These are phyloP conservation scores for Tinea semifulvella DNA, from an alignment of 2,888 invertebrate genomes.

Conservation along the genomic window DNA sequence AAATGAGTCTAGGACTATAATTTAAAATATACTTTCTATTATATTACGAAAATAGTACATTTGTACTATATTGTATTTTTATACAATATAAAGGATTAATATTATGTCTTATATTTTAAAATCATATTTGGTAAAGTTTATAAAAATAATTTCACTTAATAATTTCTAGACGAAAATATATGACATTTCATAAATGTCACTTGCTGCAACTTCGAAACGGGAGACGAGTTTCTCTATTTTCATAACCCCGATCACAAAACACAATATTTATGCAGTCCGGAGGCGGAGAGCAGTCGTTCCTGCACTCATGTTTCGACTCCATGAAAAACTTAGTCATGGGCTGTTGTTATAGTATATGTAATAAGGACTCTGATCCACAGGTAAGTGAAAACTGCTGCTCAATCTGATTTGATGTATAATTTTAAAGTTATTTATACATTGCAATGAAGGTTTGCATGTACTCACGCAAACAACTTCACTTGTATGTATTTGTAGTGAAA, in stretches of 20 bases:
- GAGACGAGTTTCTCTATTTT: constrained; percentile 19
- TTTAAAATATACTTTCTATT: too few species aligned
- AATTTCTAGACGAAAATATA: constrained; percentile 9
- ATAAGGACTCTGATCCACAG: constrained; percentile 74
- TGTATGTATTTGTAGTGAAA: neutral
- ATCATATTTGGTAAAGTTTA: too few species aligned
- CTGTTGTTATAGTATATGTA: constrained; percentile 78
- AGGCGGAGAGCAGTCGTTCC: constrained; percentile 43
- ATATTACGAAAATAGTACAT: too few species aligned
- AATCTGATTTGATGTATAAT: neutral
- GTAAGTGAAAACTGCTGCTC: constrained; percentile 39
- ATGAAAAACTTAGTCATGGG: constrained; percentile 67
- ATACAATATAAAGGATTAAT: too few species aligned
- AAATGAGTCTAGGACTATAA: too few species aligned
- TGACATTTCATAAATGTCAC: constrained; percentile 15
- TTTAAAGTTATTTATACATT: neutral
- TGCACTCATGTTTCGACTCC: constrained; percentile 62
- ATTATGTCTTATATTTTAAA: too few species aligned
- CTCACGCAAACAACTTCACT: neutral
- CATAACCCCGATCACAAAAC: constrained; percentile 16
- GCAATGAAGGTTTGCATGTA: neutral
- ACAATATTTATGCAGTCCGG: constrained; percentile 58
- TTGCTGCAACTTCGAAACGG: constrained; percentile 6
- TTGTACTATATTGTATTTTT: too few species aligned
- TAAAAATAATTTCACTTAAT: too few species aligned